Conservation (phyloP, 1,140 invertebrate genomes). For the Conus betulinus region DNA sequence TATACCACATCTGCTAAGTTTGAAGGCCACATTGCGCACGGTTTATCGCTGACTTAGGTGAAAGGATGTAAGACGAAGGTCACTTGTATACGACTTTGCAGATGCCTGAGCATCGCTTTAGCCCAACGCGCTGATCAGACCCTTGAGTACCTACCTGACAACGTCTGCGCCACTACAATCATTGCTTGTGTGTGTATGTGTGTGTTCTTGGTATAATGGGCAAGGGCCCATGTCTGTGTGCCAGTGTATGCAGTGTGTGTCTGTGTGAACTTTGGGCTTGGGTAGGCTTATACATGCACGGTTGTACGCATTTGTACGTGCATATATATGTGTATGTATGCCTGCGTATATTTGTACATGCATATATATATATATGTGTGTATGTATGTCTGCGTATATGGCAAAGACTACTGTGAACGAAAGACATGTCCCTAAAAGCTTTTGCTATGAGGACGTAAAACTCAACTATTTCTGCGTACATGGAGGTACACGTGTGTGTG, state of each 20-base stretch:
- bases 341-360: not conserved
- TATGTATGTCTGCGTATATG: not conserved
- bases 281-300: not conserved
- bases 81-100: too few relatives aligned
- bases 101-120: too few relatives aligned
- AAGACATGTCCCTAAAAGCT: too few relatives aligned
- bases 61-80: too few relatives aligned
- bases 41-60: too few relatives aligned
- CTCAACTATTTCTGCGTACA: not conserved
- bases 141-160: too few relatives aligned
- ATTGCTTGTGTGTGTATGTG: conserved; percentile 4
- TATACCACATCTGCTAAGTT: too few relatives aligned
- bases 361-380: not conserved
- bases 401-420: not conserved
- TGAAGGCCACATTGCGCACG: too few relatives aligned
- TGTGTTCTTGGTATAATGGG: not conserved
- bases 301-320: not conserved
- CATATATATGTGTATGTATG: not conserved
- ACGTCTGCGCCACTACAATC: too few relatives aligned
- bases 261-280: not conserved
- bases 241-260: conserved; percentile 16
- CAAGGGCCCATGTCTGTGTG: not conserved
- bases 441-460: too few relatives aligned
- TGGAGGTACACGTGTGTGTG: not conserved
- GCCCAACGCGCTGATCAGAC: too few relatives aligned